phyloP scores from a whole-genome alignment of 2,113 vertebrate species.

The Psittacula cyanocephala region DNA sequence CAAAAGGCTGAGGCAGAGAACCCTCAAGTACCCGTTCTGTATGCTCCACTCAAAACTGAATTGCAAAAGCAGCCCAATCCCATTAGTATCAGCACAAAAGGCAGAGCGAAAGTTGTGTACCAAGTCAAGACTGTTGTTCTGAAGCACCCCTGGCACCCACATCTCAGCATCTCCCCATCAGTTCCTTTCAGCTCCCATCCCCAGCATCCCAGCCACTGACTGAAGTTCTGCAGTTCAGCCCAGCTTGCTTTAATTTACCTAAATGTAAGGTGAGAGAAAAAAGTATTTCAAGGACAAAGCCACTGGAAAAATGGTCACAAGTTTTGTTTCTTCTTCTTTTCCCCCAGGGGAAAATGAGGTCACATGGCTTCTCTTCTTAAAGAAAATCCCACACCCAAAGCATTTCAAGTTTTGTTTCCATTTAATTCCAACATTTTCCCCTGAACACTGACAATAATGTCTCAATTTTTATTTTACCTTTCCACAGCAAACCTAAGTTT shows the following conservation, averaged over 20 bases:
- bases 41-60: accelerated
- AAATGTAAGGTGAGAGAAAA: background rate
- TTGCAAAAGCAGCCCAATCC: background rate
- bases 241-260: background rate
- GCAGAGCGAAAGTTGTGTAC: background rate
- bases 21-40: accelerated
- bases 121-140: accelerated
- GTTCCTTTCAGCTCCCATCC: background rate
- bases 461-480: background rate
- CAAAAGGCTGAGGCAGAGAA: background rate
- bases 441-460: background rate
- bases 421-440: background rate
- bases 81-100: accelerated
- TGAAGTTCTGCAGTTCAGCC: background rate
- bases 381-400: background rate
- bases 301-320: background rate
- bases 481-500: background rate
- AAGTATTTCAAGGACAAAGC: background rate
- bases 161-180: background rate
- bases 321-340: no score
- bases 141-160: background rate
- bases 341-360: background rate
- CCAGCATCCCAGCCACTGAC: background rate
- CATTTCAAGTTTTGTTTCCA: background rate
- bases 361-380: background rate